Evolutionary conservation across 2,888 invertebrate genomes (phyloP).

Genomic region (Euproctis similis): DNA sequence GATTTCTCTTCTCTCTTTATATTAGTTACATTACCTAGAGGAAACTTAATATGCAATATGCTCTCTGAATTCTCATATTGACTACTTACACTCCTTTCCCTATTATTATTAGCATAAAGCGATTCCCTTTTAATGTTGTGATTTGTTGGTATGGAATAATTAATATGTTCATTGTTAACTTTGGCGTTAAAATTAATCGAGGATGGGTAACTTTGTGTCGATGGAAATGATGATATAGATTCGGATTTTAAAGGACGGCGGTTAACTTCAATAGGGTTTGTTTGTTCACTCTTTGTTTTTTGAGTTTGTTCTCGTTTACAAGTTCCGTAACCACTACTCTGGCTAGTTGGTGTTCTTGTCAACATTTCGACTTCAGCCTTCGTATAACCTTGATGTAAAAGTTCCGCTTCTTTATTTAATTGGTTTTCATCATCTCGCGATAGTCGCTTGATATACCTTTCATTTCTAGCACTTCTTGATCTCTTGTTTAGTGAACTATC

Average conservation of each 20-base stretch:
- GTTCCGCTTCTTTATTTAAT: slow-evolving; percentile 71
- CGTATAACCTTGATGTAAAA: slow-evolving; percentile 67
- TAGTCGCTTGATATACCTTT: slow-evolving; percentile 85
- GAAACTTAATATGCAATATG: slow-evolving; percentile 70
- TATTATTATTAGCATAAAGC: slow-evolving; percentile 52
- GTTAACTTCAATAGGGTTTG: slow-evolving; percentile 43
- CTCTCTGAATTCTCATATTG: slow-evolving; percentile 57
- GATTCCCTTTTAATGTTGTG: slow-evolving; percentile 49
- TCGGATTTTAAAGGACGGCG: slow-evolving; percentile 62
- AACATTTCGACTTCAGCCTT: slow-evolving; percentile 73
- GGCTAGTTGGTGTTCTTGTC: slow-evolving; percentile 70
- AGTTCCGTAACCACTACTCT: slow-evolving; percentile 68
- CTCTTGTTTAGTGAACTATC: slow-evolving; percentile 77
- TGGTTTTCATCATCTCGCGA: slow-evolving; percentile 81
- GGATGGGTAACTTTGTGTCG: slow-evolving; percentile 70
- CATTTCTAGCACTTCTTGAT: slow-evolving; percentile 84
- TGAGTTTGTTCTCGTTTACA: slow-evolving; percentile 66
- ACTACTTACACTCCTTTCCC: slow-evolving; percentile 51
- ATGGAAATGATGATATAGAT: slow-evolving; percentile 71
- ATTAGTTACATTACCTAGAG: slow-evolving; percentile 63
- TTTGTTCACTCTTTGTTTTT: slow-evolving; percentile 54
- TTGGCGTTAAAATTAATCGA: slow-evolving; percentile 73
- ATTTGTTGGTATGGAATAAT: slow-evolving; percentile 64
- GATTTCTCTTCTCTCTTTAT: slow-evolving; percentile 63
- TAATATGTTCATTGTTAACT: slow-evolving; percentile 72